A percentile compares a stretch with the other conserved stretches of the same genome.
Evolutionary conservation across 2,113 vertebrate species (phyloP).

Genomic region (Etia nguti): DNA sequence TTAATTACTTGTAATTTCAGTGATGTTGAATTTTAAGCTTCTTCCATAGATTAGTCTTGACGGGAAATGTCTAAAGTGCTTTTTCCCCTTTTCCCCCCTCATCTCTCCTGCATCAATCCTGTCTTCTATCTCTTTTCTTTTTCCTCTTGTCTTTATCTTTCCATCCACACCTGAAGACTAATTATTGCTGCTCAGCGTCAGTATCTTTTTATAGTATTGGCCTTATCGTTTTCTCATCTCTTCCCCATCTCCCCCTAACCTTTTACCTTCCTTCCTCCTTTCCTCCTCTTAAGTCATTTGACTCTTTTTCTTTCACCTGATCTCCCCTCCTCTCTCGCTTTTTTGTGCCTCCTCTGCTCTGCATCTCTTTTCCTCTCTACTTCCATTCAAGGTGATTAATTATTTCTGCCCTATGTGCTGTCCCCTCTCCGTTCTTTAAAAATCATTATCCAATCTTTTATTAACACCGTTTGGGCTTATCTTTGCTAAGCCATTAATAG

Average conservation of each 20-base stretch:
- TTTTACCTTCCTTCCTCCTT: neutral
- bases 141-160: neutral
- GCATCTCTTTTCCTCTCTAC: neutral
- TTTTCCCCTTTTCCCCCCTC: neutral
- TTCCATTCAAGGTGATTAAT: constrained; percentile 49
- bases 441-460: constrained; percentile 58
- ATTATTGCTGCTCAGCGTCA: constrained; percentile 32
- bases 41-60: neutral
- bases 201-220: constrained; percentile 19
- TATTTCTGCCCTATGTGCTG: constrained; percentile 41
- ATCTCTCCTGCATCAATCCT: neutral
- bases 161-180: constrained; percentile 7
- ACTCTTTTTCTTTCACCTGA: neutral
- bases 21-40: neutral
- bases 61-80: neutral
- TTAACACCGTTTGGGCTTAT: constrained; percentile 54
- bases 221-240: constrained; percentile 3
- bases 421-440: constrained; percentile 41
- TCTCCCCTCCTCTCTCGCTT: neutral
- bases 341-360: neutral
- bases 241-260: neutral
- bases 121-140: neutral
- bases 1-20: neutral
- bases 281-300: neutral
- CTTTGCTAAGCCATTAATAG: constrained; percentile 44